phyloP scores from a whole-genome alignment of 1,140 invertebrate genomes.

The Conopomorpha cramerella region DNA sequence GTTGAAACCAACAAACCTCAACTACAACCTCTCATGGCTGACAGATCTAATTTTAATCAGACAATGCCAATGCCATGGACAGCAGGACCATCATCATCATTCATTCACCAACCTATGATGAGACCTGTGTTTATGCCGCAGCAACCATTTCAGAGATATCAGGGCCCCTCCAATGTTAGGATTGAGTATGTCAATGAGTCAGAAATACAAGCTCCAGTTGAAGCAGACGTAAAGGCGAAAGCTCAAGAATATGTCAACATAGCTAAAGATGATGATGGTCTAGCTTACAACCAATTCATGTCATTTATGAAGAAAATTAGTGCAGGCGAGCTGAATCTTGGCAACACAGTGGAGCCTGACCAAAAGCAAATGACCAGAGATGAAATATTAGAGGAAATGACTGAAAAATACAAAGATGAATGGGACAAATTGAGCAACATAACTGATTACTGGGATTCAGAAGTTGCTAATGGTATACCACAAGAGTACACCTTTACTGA shows the following conservation, averaged over 20 bases:
- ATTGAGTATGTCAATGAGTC: slow-evolving; percentile 41
- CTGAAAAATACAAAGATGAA: slow-evolving; percentile 53
- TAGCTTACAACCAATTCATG: slow-evolving; percentile 81
- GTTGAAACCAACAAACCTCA: slow-evolving; percentile 14
- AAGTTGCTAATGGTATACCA: slow-evolving; percentile 38
- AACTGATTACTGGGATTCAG: slow-evolving; percentile 37
- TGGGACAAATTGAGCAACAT: slow-evolving; percentile 53
- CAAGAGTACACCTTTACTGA: slow-evolving; percentile 83
- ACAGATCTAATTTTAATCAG: slow-evolving; percentile 10
- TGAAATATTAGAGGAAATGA: slow-evolving; percentile 48
- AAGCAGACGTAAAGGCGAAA: slow-evolving; percentile 45
- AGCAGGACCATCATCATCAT: slow-evolving; percentile 25
- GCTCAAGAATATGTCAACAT: slow-evolving; percentile 64
- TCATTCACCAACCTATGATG: slow-evolving; percentile 19
- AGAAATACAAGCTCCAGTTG: slow-evolving; percentile 15
- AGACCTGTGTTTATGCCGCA: slow-evolving; percentile 19
- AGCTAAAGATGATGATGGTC: slow-evolving; percentile 69
- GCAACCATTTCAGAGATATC: slow-evolving; percentile 12
- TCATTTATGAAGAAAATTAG: slow-evolving; percentile 82
- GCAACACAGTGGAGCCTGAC: slow-evolving; percentile 20
- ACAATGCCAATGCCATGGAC: slow-evolving; percentile 17
- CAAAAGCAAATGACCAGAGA: slow-evolving; percentile 35
- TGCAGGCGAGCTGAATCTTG: slow-evolving; percentile 64
- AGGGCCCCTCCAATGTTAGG: slow-evolving; percentile 22
- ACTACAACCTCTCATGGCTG: slow-evolving; percentile 8